phyloP scores from a whole-genome alignment of 2,113 vertebrate genomes.

The Gobio gobio region DNA sequence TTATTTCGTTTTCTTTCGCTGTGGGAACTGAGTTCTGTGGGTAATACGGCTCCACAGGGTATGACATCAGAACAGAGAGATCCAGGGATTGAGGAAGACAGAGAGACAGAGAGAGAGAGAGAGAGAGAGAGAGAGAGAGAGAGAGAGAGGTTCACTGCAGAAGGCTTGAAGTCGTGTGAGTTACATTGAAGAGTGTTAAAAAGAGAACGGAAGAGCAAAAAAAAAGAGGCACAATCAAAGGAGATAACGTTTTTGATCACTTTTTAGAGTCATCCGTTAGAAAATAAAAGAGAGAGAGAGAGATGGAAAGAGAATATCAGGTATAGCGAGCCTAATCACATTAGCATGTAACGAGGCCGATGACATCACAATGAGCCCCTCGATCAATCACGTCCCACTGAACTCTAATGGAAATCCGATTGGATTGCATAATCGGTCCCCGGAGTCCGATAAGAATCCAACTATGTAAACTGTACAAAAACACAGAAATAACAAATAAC shows the following conservation, averaged over 20 bases:
- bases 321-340: conserved; percentile 65
- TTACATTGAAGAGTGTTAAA: neutral
- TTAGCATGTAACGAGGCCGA: conserved; percentile 58
- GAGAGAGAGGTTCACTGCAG: neutral
- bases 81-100: conserved; percentile 53
- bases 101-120: conserved; percentile 32
- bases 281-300: neutral
- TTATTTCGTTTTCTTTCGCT: conserved; percentile 41
- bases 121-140: conserved; percentile 9
- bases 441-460: neutral
- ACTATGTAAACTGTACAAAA: neutral
- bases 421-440: neutral
- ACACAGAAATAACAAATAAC: no score
- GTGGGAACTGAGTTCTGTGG: conserved; percentile 65
- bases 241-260: neutral
- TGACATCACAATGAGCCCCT: conserved; percentile 63
- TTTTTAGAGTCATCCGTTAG: neutral
- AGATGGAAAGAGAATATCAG: conserved; percentile 27
- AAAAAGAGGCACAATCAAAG: neutral
- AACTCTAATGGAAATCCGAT: conserved; percentile 61
- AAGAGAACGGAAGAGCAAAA: neutral
- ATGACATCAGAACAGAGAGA: conserved; percentile 65
- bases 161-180: neutral
- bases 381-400: conserved; percentile 61
- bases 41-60: conserved; percentile 70